Evolutionary conservation across 92 coral and sea anemone genomes (phyloP).

Genomic region (Heliopora coerulea): DNA sequence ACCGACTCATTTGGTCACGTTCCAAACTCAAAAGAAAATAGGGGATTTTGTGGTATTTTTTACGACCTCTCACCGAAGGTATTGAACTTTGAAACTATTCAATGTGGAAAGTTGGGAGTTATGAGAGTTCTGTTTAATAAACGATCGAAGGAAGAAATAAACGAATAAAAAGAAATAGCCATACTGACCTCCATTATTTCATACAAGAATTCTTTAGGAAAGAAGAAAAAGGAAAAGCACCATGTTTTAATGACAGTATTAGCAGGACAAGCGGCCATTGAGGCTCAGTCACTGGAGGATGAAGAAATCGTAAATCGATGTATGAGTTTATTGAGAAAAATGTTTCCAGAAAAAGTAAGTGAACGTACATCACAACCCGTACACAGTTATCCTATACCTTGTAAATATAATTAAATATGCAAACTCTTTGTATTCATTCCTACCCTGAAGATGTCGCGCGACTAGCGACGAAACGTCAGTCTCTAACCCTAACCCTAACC

Average conservation of each 20-base stretch:
- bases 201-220: background rate
- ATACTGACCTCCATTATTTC: background rate
- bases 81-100: background rate
- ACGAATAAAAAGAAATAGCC: too few species aligned
- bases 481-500: too few species aligned
- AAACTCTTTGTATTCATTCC: too few species aligned
- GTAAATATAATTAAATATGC: too few species aligned
- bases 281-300: slow-evolving; percentile 70
- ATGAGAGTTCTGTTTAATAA: background rate
- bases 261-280: slow-evolving; percentile 73
- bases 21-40: slow-evolving; percentile 60
- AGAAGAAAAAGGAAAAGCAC: slow-evolving; percentile 9
- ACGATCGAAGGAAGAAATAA: background rate
- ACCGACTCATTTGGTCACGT: slow-evolving; percentile 92
- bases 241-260: slow-evolving; percentile 92
- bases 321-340: slow-evolving; percentile 52
- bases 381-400: too few species aligned
- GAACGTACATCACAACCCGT: background rate
- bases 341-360: slow-evolving; percentile 82
- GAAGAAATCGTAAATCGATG: slow-evolving; percentile 68
- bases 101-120: background rate
- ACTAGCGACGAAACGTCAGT: too few species aligned
- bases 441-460: too few species aligned
- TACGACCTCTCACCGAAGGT: slow-evolving; percentile 66
- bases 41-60: slow-evolving; percentile 84